Conservation (phyloP, 2,113 vertebrate species). For the Candoia aspera region DNA sequence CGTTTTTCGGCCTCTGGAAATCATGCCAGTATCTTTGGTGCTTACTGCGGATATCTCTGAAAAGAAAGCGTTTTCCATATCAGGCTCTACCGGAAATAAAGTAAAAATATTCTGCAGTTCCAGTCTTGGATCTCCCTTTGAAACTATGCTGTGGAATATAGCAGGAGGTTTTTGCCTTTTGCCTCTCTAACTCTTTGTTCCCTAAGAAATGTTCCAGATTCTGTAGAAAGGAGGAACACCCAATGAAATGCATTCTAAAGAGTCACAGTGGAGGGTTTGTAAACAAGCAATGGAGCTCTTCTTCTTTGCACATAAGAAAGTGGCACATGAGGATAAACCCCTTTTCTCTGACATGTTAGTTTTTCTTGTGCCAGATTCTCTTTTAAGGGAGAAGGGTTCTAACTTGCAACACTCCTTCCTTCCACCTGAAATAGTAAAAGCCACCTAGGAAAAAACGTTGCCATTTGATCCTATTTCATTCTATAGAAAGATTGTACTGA, state of each 20-base stretch:
- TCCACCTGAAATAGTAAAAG: neutral
- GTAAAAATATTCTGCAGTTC: neutral
- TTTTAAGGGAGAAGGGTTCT: neutral
- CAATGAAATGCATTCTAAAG: fast-evolving
- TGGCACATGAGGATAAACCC: neutral
- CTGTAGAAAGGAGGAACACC: neutral
- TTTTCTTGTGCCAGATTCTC: neutral
- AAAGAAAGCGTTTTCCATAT: conserved; percentile 33
- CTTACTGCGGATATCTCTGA: neutral
- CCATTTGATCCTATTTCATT: neutral
- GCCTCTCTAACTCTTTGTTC: fast-evolving
- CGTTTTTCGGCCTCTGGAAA: neutral
- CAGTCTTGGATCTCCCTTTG: neutral
- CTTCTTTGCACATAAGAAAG: neutral
- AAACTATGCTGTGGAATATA: fast-evolving
- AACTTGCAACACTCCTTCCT: neutral
- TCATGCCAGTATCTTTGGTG: neutral
- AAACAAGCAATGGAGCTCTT: neutral
- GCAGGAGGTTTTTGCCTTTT: neutral
- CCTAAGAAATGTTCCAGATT: neutral
- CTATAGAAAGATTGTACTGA: neutral
- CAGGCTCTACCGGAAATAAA: conserved; percentile 29
- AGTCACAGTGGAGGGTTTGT: neutral
- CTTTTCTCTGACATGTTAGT: neutral
- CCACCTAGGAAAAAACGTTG: neutral